phyloP scores from a whole-genome alignment of 2,888 invertebrate species.

The Julus scanicus region DNA sequence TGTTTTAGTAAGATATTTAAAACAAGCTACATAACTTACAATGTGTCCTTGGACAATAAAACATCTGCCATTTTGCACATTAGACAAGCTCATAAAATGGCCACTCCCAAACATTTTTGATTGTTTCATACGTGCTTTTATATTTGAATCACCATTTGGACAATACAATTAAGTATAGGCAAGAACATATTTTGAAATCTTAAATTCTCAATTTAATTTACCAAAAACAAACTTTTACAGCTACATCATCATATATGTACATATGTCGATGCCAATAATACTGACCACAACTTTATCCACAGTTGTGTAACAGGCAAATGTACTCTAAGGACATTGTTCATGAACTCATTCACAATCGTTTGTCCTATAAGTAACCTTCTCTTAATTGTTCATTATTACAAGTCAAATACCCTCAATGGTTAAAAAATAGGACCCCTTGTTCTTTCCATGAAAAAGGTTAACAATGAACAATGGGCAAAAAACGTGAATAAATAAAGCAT shows the following conservation, averaged over 20 bases:
- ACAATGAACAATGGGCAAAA: neutral
- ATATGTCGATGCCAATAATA: neutral
- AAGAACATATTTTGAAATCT: neutral
- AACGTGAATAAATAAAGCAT: neutral
- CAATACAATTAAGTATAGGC: neutral
- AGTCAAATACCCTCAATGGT: neutral
- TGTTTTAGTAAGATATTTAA: neutral
- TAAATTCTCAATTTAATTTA: neutral
- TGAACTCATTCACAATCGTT: neutral
- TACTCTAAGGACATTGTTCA: neutral
- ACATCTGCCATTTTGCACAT: constrained; percentile 4
- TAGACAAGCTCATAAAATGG: constrained; percentile 2
- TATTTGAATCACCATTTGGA: neutral
- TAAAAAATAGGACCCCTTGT: neutral
- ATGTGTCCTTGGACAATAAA: neutral
- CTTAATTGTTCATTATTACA: constrained; percentile 8
- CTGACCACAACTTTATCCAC: neutral
- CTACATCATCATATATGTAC: neutral
- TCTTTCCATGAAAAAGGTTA: neutral
- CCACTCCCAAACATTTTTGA: constrained; percentile 3
- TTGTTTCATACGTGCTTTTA: constrained; percentile 15
- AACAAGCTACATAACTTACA: neutral
- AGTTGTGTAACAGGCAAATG: neutral
- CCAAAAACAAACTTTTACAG: neutral
- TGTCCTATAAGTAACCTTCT: constrained; percentile 26